Percentiles rank a stretch among this genome's conserved stretches.
These are phyloP conservation scores for Anoplolepis gracilipes DNA, from an alignment of 1,140 invertebrate genomes.

Conservation along the genomic window DNA sequence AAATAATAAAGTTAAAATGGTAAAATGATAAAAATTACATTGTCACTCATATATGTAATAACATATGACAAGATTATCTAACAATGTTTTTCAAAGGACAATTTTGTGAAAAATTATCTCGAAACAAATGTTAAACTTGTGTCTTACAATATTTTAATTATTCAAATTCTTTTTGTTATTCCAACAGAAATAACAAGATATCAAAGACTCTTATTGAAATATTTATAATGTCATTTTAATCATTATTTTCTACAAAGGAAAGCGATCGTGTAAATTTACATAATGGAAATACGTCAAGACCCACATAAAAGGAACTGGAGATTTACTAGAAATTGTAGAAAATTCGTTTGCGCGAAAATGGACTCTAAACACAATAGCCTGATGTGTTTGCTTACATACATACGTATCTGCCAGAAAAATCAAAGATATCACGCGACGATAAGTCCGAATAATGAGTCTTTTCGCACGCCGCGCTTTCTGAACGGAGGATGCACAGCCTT, in stretches of 20 bases:
- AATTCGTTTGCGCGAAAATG: not conserved
- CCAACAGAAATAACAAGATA: not conserved
- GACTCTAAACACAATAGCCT: not conserved
- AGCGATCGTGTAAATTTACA: not conserved
- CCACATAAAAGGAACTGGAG: not conserved
- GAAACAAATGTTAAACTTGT: not conserved
- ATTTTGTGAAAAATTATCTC: not conserved
- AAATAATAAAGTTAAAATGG: not conserved
- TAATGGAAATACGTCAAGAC: not conserved
- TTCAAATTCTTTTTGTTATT: not conserved
- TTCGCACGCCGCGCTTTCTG: constrained; percentile 32
- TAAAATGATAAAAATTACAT: not conserved
- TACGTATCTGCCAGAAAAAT: not conserved
- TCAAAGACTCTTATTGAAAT: not conserved
- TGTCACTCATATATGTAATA: not conserved
- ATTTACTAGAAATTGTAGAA: not conserved
- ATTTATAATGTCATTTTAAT: too few relatives aligned
- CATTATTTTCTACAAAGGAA: not conserved
- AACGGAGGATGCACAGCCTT: not conserved
- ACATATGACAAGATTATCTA: not conserved
- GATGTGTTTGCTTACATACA: constrained; percentile 2
- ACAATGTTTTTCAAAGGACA: not conserved
- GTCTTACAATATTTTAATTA: not conserved
- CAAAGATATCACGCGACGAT: constrained; percentile 61
- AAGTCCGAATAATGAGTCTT: constrained; percentile 53